A percentile compares a stretch with the other conserved stretches of the same genome.
phyloP scores from a whole-genome alignment of 2,113 vertebrate genomes.

The Pampusana beccarii region DNA sequence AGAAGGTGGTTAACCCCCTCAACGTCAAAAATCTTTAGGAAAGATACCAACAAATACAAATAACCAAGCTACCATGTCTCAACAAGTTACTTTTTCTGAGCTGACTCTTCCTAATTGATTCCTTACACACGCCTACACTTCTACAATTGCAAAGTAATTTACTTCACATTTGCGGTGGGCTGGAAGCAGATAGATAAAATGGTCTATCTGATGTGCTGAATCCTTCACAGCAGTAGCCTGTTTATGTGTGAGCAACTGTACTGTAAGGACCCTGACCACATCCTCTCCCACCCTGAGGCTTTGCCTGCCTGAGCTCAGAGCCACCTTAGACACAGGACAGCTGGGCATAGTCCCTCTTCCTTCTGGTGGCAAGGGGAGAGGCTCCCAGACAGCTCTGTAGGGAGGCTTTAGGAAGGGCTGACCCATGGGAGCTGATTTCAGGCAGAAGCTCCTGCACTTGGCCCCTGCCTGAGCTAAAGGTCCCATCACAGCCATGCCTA shows the following conservation, averaged over 20 bases:
- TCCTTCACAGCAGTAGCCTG: background rate
- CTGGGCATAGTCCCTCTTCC: background rate
- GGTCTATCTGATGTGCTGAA: background rate
- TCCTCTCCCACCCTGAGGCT: background rate
- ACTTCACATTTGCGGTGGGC: background rate
- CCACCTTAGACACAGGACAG: rapidly evolving
- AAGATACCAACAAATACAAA: background rate
- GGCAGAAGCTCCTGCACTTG: background rate
- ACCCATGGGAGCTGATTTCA: background rate
- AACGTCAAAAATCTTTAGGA: background rate
- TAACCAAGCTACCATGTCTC: background rate
- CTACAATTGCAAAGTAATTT: background rate
- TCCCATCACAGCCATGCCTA: background rate
- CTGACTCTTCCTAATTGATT: background rate
- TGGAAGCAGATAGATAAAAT: background rate
- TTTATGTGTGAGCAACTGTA: background rate
- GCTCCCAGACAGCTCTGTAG: background rate
- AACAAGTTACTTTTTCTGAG: background rate
- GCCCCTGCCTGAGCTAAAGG: background rate
- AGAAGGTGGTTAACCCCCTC: background rate
- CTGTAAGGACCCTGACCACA: background rate
- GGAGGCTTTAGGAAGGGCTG: background rate
- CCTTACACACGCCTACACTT: background rate
- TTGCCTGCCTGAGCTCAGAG: background rate
- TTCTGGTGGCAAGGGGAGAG: background rate